Percentiles rank a stretch among this genome's conserved stretches.
These are phyloP conservation scores for Argyrosomus japonicus DNA, from an alignment of 2,113 vertebrate species.

Conservation along the genomic window DNA sequence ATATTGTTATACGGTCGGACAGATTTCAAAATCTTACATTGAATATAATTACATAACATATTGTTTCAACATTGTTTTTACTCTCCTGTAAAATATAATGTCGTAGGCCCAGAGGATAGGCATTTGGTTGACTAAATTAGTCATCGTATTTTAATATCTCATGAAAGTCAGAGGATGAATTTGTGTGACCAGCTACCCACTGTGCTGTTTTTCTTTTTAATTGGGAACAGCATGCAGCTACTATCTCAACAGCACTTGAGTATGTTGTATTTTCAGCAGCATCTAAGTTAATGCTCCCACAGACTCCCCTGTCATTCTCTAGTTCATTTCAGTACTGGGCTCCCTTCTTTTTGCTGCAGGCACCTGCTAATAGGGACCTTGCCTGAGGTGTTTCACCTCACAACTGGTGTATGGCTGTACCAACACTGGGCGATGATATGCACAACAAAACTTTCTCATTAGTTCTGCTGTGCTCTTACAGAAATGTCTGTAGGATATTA, in stretches of 20 bases:
- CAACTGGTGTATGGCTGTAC: conserved; percentile 33
- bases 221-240: conserved; percentile 49
- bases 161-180: conserved; percentile 26
- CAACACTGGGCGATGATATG: conserved; percentile 42
- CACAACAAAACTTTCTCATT: conserved; percentile 54
- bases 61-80: conserved; percentile 4
- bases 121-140: conserved; percentile 31
- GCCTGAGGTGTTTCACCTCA: conserved; percentile 69
- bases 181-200: conserved; percentile 46
- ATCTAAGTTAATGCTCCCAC: conserved; percentile 36
- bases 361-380: conserved; percentile 74
- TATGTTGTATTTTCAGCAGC: conserved; percentile 54
- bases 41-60: background rate
- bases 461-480: conserved; percentile 19
- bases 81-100: conserved; percentile 8
- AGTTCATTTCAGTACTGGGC: conserved; percentile 48
- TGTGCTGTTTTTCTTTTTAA: conserved; percentile 39
- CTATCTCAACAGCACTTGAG: conserved; percentile 14
- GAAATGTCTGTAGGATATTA: background rate
- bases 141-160: conserved; percentile 40
- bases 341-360: conserved; percentile 68
- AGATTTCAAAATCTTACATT: background rate
- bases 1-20: background rate
- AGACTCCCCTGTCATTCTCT: conserved; percentile 59
- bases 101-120: background rate